Base-by-base conservation (phyloP, 2,797 vertebrate species). In the Pangasius larnaudii region DNA sequence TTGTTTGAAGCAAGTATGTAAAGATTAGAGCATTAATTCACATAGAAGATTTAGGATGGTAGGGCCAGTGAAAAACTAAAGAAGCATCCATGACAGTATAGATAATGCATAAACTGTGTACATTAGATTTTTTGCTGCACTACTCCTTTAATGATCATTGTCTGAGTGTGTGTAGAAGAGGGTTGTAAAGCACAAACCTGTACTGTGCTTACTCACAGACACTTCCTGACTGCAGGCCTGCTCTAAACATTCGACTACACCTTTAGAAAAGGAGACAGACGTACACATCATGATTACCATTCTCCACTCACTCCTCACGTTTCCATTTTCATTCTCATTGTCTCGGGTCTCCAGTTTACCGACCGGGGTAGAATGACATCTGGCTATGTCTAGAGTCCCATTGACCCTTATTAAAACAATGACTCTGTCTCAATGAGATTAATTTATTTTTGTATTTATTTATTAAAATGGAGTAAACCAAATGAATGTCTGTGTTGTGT, bases 371-470 rank as follows among this genome's bases (percentile, higher is more conserved):
- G 81, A 78, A 85, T 90, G 88, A 90, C 88, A 91, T 93, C 94
- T 94, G 94, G 94, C 19, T 87, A 88, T 89, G 89, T 88, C 88
- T 89, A 75, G 88, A 91, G 87, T 90, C 85, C 89, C 89, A 90
- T 75, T 93, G 93, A 94, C 93, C 91, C 93, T 93, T 91, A 93
- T 92, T 93, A 89, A 92, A 94, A 93, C 92, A 84, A 93, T 91
- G 93, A 94, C 93, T 92, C 88, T 91, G 89, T 91, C 90, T 92
- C 89, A 90, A 91, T 91, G 89, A 93, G 91, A 93, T 95, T 92
- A 93, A 96, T 93, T 93, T 96, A 95, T 96, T 95, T 96, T 95
- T 96, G 91, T 96, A 95, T 96, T 96, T 96, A 96, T 96, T 96
- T 96, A 96, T 96, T 96, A 96, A 96, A 96, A 95, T 67, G 2